Evolutionary conservation across 2,888 invertebrate genomes (phyloP).

Genomic region (Drosophila sordidula): DNA sequence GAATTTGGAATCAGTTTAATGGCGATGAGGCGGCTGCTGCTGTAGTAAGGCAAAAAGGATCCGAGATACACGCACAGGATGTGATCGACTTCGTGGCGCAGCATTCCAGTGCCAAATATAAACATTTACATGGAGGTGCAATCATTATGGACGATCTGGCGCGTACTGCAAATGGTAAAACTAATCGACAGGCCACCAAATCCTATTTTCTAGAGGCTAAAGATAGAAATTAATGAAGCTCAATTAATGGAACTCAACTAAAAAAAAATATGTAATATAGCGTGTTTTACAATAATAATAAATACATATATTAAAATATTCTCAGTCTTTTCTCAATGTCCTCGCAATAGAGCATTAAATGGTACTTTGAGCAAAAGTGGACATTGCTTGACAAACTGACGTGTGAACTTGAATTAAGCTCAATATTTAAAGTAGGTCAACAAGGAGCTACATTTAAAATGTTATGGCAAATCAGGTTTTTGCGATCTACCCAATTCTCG

Average conservation of each 20-base stretch:
- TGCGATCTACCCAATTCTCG: too few relatives aligned
- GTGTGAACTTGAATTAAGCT: too few relatives aligned
- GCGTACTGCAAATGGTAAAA: slow-evolving; percentile 76
- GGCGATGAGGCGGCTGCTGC: slow-evolving; percentile 82
- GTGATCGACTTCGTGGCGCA: slow-evolving; percentile 71
- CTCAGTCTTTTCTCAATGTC: too few relatives aligned
- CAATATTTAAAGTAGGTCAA: too few relatives aligned
- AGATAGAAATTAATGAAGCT: slow-evolving; percentile 8
- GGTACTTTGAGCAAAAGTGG: too few relatives aligned
- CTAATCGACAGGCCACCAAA: slow-evolving; percentile 60
- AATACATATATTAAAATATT: too few relatives aligned
- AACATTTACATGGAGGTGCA: slow-evolving; percentile 78
- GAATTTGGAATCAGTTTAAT: slow-evolving; percentile 69
- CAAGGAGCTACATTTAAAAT: too few relatives aligned
- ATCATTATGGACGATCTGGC: slow-evolving; percentile 74
- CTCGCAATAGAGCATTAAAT: too few relatives aligned
- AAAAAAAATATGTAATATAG: not conserved
- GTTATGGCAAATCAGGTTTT: too few relatives aligned
- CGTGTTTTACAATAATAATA: too few relatives aligned
- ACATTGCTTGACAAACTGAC: too few relatives aligned
- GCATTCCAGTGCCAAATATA: slow-evolving; percentile 65
- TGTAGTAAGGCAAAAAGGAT: slow-evolving; percentile 63
- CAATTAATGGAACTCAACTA: too few relatives aligned
- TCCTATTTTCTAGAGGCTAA: slow-evolving; percentile 48
- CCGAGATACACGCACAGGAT: slow-evolving; percentile 68